These are phyloP conservation scores for Apistogramma diplotaenia DNA, from an alignment of 2,113 vertebrate species.

Conservation along the genomic window DNA sequence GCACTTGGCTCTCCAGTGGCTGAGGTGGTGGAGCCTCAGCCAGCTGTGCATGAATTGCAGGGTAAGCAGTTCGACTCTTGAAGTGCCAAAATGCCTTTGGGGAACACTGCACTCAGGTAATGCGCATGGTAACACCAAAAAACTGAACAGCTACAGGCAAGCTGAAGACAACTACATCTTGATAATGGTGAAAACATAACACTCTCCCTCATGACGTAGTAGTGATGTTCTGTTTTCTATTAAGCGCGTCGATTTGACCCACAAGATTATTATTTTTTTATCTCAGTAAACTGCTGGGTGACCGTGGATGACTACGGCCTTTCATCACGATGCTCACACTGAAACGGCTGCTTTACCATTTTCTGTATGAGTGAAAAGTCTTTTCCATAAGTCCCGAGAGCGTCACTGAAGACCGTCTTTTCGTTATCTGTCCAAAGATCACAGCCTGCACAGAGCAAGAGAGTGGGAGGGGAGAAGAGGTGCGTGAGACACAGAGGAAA, in stretches of 20 bases:
- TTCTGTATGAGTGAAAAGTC: slow-evolving; percentile 77
- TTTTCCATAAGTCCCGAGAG: slow-evolving; percentile 70
- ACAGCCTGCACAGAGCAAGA: slow-evolving; percentile 61
- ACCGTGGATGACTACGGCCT: not conserved
- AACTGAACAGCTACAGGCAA: not conserved
- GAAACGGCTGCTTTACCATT: slow-evolving; percentile 58
- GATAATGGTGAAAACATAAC: not conserved
- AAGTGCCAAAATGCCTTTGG: not conserved
- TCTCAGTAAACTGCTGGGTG: not conserved
- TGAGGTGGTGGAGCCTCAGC: not conserved
- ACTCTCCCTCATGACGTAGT: not conserved
- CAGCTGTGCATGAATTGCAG: not conserved
- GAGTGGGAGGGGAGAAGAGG: not conserved
- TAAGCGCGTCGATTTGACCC: not conserved
- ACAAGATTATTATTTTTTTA: not conserved
- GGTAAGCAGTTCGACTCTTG: not conserved
- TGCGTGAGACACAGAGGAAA: not conserved
- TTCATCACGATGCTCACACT: not conserved
- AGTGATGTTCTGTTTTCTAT: not conserved
- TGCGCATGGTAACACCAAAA: not conserved
- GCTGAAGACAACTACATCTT: not conserved
- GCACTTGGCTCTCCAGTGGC: not conserved
- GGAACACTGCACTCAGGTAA: not conserved
- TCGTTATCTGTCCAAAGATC: slow-evolving; percentile 75
- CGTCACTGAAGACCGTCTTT: slow-evolving; percentile 67